Percentiles rank a stretch among this genome's conserved stretches.
phyloP scores from a whole-genome alignment of 2,113 vertebrate species.

The Heteronetta atricapilla region DNA sequence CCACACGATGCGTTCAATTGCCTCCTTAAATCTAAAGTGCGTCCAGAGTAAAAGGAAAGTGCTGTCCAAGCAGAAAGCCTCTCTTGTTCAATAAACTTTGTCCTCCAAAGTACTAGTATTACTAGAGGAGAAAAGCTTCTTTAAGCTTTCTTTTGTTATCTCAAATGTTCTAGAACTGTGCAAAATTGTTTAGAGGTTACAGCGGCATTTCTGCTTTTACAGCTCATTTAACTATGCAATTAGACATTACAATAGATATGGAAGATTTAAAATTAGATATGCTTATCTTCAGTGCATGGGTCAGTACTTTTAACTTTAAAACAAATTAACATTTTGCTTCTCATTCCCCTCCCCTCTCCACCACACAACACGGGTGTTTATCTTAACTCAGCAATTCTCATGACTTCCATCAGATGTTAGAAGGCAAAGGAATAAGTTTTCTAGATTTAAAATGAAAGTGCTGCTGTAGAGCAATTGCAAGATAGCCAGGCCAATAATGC shows the following conservation, averaged over 20 bases:
- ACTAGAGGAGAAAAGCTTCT: constrained; percentile 67
- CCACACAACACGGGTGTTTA: constrained; percentile 62
- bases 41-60: constrained; percentile 64
- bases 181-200: constrained; percentile 72
- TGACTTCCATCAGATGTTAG: constrained; percentile 64
- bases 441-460: constrained; percentile 70
- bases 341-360: background rate
- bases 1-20: constrained; percentile 53
- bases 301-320: constrained; percentile 74
- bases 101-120: constrained; percentile 68
- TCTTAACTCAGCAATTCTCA: constrained; percentile 76
- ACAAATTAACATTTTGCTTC: constrained; percentile 69
- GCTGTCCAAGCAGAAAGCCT: constrained; percentile 75
- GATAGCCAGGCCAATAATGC: constrained; percentile 63
- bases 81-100: constrained; percentile 72
- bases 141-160: constrained; percentile 63
- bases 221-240: constrained; percentile 80
- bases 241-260: constrained; percentile 76
- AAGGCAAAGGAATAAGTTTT: constrained; percentile 63
- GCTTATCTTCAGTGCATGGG: constrained; percentile 70
- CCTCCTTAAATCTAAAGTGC: constrained; percentile 60
- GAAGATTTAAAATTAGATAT: constrained; percentile 81
- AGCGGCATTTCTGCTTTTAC: constrained; percentile 62
- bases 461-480: constrained; percentile 42
- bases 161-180: constrained; percentile 70